Conservation (phyloP, 2,888 invertebrate species). For the Hecatera dysodea region DNA sequence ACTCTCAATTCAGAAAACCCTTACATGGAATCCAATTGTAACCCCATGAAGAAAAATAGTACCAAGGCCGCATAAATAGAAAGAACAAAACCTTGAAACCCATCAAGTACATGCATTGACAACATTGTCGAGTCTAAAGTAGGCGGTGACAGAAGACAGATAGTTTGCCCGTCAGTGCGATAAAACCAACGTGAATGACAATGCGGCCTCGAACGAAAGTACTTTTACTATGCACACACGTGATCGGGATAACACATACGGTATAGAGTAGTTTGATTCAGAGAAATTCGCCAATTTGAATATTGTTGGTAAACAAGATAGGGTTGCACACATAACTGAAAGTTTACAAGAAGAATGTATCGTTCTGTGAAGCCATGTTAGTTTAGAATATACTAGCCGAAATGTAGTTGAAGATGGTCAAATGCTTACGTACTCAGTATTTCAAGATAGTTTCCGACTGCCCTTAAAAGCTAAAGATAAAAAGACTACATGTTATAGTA, state of each 20-base stretch:
- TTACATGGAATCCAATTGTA: neutral
- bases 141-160: slow-evolving; percentile 74
- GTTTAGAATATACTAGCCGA: too few relatives aligned
- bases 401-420: neutral
- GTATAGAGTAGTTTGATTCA: slow-evolving; percentile 71
- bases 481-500: neutral
- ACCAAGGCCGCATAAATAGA: slow-evolving; percentile 15
- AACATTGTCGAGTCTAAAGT: slow-evolving; percentile 69
- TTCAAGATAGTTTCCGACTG: neutral
- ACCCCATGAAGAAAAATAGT: slow-evolving; percentile 2
- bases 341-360: neutral
- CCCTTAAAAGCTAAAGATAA: neutral
- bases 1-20: neutral
- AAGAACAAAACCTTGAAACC: slow-evolving; percentile 25
- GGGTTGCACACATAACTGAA: neutral
- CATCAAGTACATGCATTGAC: slow-evolving; percentile 46
- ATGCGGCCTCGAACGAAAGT: slow-evolving; percentile 90
- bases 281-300: slow-evolving; percentile 58
- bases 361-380: neutral
- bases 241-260: slow-evolving; percentile 80
- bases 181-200: slow-evolving; percentile 83
- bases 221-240: slow-evolving; percentile 88
- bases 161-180: slow-evolving; percentile 69
- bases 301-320: slow-evolving; percentile 25
- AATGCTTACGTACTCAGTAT: neutral